These are phyloP conservation scores for Tretioscincus oriximinensis DNA, from an alignment of 2,113 vertebrate species.

Conservation along the genomic window DNA sequence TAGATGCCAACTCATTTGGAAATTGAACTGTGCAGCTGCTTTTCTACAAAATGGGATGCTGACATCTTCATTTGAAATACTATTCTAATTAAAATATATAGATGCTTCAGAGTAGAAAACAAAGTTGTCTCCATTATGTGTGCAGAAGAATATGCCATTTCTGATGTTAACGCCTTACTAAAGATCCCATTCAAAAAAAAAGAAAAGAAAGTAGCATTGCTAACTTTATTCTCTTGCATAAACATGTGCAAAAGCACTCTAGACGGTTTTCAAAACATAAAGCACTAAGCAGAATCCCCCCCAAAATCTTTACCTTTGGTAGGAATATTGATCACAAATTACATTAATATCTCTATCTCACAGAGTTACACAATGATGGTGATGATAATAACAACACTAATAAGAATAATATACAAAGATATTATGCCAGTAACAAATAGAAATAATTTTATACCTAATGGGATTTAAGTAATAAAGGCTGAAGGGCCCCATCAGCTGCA, in stretches of 20 bases:
- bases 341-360: slow-evolving; percentile 36
- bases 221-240: background rate
- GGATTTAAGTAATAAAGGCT: slow-evolving; percentile 70
- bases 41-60: background rate
- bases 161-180: background rate
- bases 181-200: background rate
- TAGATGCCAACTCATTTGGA: background rate
- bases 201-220: background rate
- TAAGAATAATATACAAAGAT: slow-evolving; percentile 61
- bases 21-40: background rate
- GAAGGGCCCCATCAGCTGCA: slow-evolving; percentile 62
- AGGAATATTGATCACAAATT: slow-evolving; percentile 54
- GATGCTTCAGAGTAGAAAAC: background rate
- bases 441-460: slow-evolving; percentile 70
- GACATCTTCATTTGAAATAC: too few species aligned
- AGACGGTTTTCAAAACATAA: slow-evolving; percentile 39
- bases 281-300: slow-evolving; percentile 39
- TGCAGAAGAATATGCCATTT: background rate
- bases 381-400: slow-evolving; percentile 26
- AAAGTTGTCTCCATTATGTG: background rate
- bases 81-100: background rate
- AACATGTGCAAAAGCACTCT: background rate
- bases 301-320: slow-evolving; percentile 51
- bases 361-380: slow-evolving; percentile 45
- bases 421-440: slow-evolving; percentile 60